These are phyloP conservation scores for Lucinisca nassula DNA, from an alignment of 2,888 invertebrate genomes.

Conservation along the genomic window DNA sequence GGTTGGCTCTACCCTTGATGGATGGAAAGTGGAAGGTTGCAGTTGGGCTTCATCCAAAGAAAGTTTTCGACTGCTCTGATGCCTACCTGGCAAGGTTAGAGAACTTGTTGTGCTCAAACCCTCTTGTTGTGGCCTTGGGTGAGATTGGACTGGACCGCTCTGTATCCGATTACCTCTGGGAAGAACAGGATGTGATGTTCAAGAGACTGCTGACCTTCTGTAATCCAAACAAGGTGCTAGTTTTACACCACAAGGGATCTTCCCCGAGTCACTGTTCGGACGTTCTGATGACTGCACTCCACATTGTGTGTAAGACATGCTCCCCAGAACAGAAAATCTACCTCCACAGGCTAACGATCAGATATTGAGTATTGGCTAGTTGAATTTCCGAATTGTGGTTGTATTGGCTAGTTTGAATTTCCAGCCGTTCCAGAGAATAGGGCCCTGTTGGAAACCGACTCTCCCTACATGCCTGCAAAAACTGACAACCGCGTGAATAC, in stretches of 20 bases:
- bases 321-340: neutral
- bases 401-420: neutral
- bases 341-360: neutral
- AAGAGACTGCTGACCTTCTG: neutral
- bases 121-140: neutral
- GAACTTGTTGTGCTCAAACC: neutral
- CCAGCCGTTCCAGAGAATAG: neutral
- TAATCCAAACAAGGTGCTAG: neutral
- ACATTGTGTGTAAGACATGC: neutral
- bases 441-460: neutral
- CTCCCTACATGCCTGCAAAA: neutral
- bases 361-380: neutral
- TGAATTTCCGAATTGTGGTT: neutral
- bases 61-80: neutral
- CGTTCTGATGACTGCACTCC: neutral
- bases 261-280: neutral
- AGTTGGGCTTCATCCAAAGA: conserved; percentile 8
- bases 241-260: neutral
- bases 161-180: neutral
- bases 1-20: neutral
- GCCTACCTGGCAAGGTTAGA: neutral
- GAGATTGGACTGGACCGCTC: conserved; percentile 11
- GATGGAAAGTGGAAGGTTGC: conserved; percentile 10
- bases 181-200: neutral
- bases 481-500: neutral